Conservation (phyloP, 2,113 vertebrate genomes). For the Lontra canadensis region DNA sequence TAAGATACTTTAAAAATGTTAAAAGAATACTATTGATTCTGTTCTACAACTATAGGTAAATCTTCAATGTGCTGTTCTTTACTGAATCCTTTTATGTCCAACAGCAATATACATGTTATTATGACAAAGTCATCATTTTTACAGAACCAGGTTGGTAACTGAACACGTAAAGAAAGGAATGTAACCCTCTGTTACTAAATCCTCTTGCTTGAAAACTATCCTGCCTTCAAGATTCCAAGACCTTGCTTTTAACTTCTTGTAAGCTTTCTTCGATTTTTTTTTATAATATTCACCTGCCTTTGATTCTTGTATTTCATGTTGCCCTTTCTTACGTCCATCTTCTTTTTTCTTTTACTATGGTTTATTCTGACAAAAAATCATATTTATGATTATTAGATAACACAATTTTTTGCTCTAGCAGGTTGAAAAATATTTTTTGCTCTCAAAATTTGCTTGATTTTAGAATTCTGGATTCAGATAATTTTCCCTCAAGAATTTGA, state of each 20-base stretch:
- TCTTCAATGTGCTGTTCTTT: not conserved
- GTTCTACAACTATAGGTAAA: not conserved
- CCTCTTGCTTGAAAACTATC: not conserved
- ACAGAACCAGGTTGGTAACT: not conserved
- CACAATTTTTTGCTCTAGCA: not conserved
- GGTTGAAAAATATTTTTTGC: not conserved
- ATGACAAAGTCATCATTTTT: not conserved
- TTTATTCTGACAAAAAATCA: not conserved
- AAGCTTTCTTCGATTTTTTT: not conserved
- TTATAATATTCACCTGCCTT: not conserved
- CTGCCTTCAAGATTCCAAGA: not conserved
- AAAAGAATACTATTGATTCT: not conserved
- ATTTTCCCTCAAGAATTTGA: not conserved
- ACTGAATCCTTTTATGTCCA: not conserved
- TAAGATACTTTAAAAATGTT: not conserved
- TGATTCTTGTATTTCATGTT: not conserved
- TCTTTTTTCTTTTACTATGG: not conserved
- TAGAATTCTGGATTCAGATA: not conserved
- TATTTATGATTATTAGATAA: not conserved
- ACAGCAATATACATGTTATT: not conserved
- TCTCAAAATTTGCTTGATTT: not conserved
- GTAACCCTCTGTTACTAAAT: not conserved
- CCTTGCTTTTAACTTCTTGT: not conserved
- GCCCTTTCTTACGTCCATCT: not conserved
- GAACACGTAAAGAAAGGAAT: not conserved